Conservation (phyloP, 1,140 invertebrate species). For the Himalopsyche phryganea region DNA sequence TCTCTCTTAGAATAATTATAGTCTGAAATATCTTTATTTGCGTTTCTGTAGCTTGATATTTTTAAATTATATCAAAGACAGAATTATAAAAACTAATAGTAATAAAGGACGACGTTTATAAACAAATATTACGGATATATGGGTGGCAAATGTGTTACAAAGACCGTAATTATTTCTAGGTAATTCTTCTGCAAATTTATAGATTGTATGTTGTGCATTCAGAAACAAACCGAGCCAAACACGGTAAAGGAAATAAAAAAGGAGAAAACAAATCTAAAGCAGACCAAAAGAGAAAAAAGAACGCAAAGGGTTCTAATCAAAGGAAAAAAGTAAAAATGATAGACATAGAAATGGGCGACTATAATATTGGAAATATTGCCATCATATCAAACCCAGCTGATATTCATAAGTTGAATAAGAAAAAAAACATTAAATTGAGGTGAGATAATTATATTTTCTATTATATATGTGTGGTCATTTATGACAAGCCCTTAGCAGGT, state of each 20-base stretch:
- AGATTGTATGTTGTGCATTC: conserved; percentile 76
- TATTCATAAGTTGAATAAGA: conserved; percentile 42
- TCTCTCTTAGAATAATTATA: too few relatives aligned
- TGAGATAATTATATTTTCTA: conserved; percentile 1
- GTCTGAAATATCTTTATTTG: too few relatives aligned
- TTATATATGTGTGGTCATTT: too few relatives aligned
- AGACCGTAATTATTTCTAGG: conserved; percentile 54
- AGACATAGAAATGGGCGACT: conserved; percentile 63
- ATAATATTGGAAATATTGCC: conserved; percentile 55
- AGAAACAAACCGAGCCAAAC: conserved; percentile 58
- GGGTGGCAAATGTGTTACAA: too few relatives aligned
- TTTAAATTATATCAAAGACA: too few relatives aligned
- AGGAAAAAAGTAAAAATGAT: conserved; percentile 41
- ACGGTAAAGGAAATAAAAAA: conserved; percentile 41
- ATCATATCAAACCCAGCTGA: conserved; percentile 39
- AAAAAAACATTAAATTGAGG: conserved; percentile 28
- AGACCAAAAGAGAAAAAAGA: conserved; percentile 34
- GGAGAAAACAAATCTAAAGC: conserved; percentile 51
- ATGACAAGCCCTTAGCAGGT: too few relatives aligned
- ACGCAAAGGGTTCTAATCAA: conserved; percentile 49
- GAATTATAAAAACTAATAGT: too few relatives aligned
- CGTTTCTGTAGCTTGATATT: too few relatives aligned
- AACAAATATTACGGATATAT: too few relatives aligned
- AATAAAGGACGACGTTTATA: too few relatives aligned
- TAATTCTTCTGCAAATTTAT: conserved; percentile 82